Evolutionary conservation across 2,888 invertebrate genomes (phyloP).

Genomic region (Apodemia duryi): DNA sequence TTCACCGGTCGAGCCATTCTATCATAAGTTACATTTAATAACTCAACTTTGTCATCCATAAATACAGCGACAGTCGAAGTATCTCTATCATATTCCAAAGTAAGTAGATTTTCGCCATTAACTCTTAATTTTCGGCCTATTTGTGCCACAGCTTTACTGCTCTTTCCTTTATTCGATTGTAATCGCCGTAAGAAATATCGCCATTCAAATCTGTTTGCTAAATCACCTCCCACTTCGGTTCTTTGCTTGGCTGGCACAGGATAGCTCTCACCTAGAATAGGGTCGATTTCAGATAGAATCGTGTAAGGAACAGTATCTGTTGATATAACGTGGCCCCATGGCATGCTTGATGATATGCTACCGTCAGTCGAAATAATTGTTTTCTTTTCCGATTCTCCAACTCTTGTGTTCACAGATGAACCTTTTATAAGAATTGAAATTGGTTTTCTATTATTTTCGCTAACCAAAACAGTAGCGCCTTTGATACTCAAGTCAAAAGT

Average conservation of each 20-base stretch:
- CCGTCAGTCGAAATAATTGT: conserved; percentile 90
- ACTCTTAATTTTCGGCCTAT: conserved; percentile 92
- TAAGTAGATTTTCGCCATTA: conserved; percentile 94
- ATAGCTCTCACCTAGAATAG: conserved; percentile 92
- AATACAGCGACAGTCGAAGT: conserved; percentile 91
- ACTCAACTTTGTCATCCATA: conserved; percentile 91
- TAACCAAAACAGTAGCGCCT: conserved; percentile 92
- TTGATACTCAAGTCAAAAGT: conserved; percentile 94
- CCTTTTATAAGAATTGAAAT: conserved; percentile 93
- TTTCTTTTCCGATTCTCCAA: conserved; percentile 90
- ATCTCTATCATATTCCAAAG: conserved; percentile 94
- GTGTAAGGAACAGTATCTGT: conserved; percentile 96
- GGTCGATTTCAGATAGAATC: conserved; percentile 92
- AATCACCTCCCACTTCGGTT: conserved; percentile 92
- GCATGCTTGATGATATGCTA: conserved; percentile 87
- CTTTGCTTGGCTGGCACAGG: conserved; percentile 94
- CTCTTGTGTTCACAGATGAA: conserved; percentile 88
- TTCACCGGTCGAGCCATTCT: conserved; percentile 90
- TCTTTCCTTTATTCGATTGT: conserved; percentile 80
- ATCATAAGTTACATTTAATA: conserved; percentile 92
- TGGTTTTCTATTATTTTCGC: conserved; percentile 90
- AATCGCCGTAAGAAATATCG: conserved; percentile 92
- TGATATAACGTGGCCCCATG: conserved; percentile 93
- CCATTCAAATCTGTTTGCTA: conserved; percentile 97
- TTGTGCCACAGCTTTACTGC: conserved; percentile 86